Evolutionary conservation across 1,140 invertebrate species (phyloP).

Genomic region (Aleiodes sp.): DNA sequence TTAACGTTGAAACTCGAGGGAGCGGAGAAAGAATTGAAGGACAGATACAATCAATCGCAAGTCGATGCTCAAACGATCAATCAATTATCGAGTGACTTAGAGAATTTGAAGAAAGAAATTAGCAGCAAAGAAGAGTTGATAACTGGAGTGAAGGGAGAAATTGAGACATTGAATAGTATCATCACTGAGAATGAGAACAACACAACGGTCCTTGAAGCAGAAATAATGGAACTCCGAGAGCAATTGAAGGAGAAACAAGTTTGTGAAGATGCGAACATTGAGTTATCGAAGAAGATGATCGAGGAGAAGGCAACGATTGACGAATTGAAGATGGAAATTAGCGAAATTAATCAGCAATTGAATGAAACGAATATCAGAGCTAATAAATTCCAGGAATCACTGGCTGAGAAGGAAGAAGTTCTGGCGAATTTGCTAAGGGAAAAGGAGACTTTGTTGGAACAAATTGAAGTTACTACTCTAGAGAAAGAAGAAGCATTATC

Average conservation of each 20-base stretch:
- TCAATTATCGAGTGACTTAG: slow-evolving; percentile 47
- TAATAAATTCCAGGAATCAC: slow-evolving; percentile 32
- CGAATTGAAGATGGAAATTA: slow-evolving; percentile 49
- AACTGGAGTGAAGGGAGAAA: slow-evolving; percentile 42
- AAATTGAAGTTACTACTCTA: slow-evolving; percentile 12
- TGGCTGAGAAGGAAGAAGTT: slow-evolving; percentile 42
- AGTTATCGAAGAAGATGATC: slow-evolving; percentile 57
- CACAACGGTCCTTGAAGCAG: slow-evolving; percentile 17
- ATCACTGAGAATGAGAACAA: slow-evolving; percentile 30
- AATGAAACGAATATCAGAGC: slow-evolving; percentile 48
- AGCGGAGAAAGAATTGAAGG: slow-evolving; percentile 69
- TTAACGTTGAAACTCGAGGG: slow-evolving; percentile 42
- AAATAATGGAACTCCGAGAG: slow-evolving; percentile 61
- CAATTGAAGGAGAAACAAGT: slow-evolving; percentile 65
- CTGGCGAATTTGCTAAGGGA: slow-evolving; percentile 42
- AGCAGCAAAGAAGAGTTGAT: slow-evolving; percentile 40
- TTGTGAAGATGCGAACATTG: slow-evolving; percentile 46
- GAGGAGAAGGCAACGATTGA: slow-evolving; percentile 49
- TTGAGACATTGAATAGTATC: slow-evolving; percentile 35
- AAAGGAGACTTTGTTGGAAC: slow-evolving; percentile 41
- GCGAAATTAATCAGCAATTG: slow-evolving; percentile 51
- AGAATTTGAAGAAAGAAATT: slow-evolving; percentile 36
- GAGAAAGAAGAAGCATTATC: background rate
- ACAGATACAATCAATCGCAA: slow-evolving; percentile 46
- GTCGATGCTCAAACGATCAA: slow-evolving; percentile 48